Evolutionary conservation across 2,113 vertebrate species (phyloP).

Genomic region (Ophthalmolycus amberensis): DNA sequence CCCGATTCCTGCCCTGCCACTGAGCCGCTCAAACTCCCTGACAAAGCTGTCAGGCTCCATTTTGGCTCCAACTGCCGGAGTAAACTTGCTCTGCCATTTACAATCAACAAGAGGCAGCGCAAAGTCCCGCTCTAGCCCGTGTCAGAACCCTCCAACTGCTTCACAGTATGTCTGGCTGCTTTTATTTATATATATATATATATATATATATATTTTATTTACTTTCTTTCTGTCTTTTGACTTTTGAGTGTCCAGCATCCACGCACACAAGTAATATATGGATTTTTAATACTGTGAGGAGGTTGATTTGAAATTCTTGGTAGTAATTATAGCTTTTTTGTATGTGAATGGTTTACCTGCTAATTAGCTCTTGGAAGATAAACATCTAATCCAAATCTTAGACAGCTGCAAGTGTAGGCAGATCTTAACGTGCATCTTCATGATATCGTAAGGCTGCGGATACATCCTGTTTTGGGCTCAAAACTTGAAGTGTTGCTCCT

Average conservation of each 20-base stretch:
- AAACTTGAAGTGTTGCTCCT: no score
- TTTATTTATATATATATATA: neutral
- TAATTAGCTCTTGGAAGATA: neutral
- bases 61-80: conserved; percentile 77
- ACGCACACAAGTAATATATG: neutral
- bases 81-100: conserved; percentile 84
- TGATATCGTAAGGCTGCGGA: neutral
- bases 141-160: conserved; percentile 68
- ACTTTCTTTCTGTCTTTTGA: conserved; percentile 2
- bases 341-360: neutral
- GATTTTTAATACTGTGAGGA: neutral
- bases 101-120: conserved; percentile 75
- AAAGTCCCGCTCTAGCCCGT: conserved; percentile 71
- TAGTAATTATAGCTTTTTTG: neutral
- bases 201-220: no score
- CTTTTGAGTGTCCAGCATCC: conserved; percentile 9
- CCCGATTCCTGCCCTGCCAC: conserved; percentile 82
- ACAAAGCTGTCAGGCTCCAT: conserved; percentile 87
- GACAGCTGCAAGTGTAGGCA: neutral
- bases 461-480: neutral
- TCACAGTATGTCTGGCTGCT: conserved; percentile 26
- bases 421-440: neutral
- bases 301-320: neutral
- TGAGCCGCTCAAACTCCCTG: conserved; percentile 85
- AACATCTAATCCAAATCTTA: neutral